These are phyloP conservation scores for Pachypsylla venusta DNA, from an alignment of 1,140 invertebrate species.

Conservation along the genomic window DNA sequence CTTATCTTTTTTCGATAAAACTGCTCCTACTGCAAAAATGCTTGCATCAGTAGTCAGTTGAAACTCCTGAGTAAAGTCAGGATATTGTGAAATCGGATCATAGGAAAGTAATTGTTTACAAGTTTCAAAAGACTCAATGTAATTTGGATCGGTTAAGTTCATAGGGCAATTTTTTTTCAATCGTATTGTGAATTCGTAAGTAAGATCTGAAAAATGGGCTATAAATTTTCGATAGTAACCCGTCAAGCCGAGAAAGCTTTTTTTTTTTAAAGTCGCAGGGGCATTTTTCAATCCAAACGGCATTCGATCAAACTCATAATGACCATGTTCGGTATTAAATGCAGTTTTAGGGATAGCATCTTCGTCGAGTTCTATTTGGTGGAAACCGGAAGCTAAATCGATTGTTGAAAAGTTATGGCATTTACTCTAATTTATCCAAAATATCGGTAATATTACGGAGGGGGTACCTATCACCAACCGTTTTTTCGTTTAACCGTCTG, in stretches of 20 bases:
- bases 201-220: constrained; percentile 21
- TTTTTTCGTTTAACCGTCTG: constrained; percentile 30
- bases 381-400: constrained; percentile 33
- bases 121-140: constrained; percentile 24
- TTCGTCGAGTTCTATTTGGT: constrained; percentile 28
- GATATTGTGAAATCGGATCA: neutral
- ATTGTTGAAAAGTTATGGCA: constrained; percentile 34
- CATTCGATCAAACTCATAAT: constrained; percentile 21
- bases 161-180: constrained; percentile 10
- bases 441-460: constrained; percentile 36
- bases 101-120: neutral
- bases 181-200: constrained; percentile 24
- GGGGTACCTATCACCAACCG: constrained; percentile 35
- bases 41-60: neutral
- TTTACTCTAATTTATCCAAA: constrained; percentile 32
- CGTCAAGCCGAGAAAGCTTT: constrained; percentile 28
- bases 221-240: constrained; percentile 30
- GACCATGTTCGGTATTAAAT: constrained; percentile 17
- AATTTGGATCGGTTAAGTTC: neutral
- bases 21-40: constrained; percentile 22
- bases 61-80: constrained; percentile 4
- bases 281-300: constrained; percentile 23
- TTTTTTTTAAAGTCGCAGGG: constrained; percentile 16
- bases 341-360: constrained; percentile 26
- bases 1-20: constrained; percentile 25